Evolutionary conservation across 2,113 vertebrate genomes (phyloP).

Genomic region (Anthoscopus minutus): DNA sequence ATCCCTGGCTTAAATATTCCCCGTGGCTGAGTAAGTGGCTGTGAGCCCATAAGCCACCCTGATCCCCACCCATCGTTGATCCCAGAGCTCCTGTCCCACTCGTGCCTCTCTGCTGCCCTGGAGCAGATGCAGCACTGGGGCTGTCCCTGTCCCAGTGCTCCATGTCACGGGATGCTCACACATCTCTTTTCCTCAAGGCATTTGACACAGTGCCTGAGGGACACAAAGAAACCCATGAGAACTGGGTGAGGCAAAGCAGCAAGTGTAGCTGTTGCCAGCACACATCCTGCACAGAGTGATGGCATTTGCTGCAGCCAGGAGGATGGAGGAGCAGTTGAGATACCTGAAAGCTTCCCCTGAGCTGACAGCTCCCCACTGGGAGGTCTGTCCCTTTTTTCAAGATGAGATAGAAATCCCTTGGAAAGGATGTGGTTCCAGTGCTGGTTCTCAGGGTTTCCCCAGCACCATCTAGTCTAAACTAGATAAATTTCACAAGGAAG

Average conservation of each 20-base stretch:
- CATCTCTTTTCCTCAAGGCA: background rate
- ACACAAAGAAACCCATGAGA: background rate
- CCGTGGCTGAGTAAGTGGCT: background rate
- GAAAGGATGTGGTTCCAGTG: background rate
- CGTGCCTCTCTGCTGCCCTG: accelerated
- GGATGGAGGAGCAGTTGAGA: background rate
- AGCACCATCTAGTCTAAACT: background rate
- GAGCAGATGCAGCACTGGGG: background rate
- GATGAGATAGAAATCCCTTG: background rate
- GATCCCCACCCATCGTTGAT: background rate
- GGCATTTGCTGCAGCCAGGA: background rate
- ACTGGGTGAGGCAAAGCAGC: background rate
- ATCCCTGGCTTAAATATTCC: background rate
- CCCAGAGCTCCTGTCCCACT: background rate
- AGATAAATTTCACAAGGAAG: background rate
- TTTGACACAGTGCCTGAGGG: background rate
- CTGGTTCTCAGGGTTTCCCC: background rate
- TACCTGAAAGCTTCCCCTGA: background rate
- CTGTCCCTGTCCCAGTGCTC: background rate
- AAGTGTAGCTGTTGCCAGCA: background rate
- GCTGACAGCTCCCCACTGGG: background rate
- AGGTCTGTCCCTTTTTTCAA: background rate
- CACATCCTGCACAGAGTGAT: accelerated
- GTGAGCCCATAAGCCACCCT: background rate
- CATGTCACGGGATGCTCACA: background rate